Base-by-base conservation (phyloP, 2,888 invertebrate genomes). In the Actias luna region DNA sequence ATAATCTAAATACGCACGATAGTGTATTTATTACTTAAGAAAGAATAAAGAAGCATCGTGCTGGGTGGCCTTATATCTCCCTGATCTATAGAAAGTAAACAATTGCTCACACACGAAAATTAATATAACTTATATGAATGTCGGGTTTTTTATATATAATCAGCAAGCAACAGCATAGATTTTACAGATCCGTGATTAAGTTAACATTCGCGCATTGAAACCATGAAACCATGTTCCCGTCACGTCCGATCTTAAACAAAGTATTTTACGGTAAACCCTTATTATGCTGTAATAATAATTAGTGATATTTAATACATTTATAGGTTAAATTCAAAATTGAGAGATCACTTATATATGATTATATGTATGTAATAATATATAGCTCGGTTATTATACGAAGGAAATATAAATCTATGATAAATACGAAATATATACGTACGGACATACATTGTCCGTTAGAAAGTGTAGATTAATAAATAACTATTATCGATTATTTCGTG, bases 301-400 rank as follows among this genome's bases (percentile, higher is more conserved):
- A 42, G 42, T 42, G 18, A 8, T 42, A 42, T 5, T 42, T 5
- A 42, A 18, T 18, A 42, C 16, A 7, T 18, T 16, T 3, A 16
- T 7, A 18, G 18, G 42, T 18, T 42, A n/a, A n/a, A 42, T 42
- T 42, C 18, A 16, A 42, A 42, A 5, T 18, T 18, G 42, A 42
- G 42, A 42, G 42, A 42, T 42, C 42, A 42, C n/a, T 42, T 42
- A 42, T 18, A n/a, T n/a, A n/a, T n/a, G n/a, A n/a, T n/a, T n/a
- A n/a, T n/a, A n/a, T n/a, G n/a, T n/a, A n/a, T n/a, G n/a, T 42
- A 18, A 42, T 42, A 42, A 5, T 18, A 18, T 42, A 18, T 42
- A 42, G 18, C 18, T 18, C 18, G 18, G 7, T 42, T 18, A 18
- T 42, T 8, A 18, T 8, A 42, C 42, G 42, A 42, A 42, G 18